A percentile compares a stretch with the other conserved stretches of the same genome.
These are phyloP conservation scores for Caenorhabditis sp. DNA, from an alignment of 2,888 invertebrate species.

Conservation along the genomic window DNA sequence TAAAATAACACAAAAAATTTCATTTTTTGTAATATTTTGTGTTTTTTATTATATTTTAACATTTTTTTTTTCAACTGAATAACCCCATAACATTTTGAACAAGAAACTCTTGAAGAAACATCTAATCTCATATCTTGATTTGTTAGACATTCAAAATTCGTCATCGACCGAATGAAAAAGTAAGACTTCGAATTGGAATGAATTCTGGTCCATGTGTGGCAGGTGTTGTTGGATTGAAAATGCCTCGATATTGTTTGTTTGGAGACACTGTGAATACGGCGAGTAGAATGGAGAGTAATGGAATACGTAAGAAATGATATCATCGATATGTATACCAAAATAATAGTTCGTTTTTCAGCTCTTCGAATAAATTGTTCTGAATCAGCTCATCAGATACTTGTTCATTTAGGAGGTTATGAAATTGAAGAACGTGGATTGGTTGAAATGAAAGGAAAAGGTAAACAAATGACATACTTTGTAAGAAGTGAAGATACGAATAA, in stretches of 20 bases:
- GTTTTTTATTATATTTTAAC: too few species aligned
- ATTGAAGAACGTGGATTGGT: constrained; percentile 72
- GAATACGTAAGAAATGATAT: constrained; percentile 44
- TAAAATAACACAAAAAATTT: too few species aligned
- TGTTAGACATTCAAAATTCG: constrained; percentile 54
- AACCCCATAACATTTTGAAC: too few species aligned
- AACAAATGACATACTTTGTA: constrained; percentile 72
- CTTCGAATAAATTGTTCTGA: constrained; percentile 50
- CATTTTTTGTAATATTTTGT: too few species aligned
- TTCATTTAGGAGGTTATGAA: constrained; percentile 72
- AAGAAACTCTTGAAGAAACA: too few species aligned
- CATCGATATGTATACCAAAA: too few species aligned
- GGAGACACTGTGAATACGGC: constrained; percentile 57
- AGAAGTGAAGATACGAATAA: constrained; percentile 69
- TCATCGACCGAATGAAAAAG: constrained; percentile 47
- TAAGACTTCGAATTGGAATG: constrained; percentile 53
- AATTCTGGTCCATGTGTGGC: constrained; percentile 71
- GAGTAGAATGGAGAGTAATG: constrained; percentile 53
- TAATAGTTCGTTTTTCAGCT: too few species aligned
- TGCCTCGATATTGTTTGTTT: constrained; percentile 53
- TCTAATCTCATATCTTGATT: too few species aligned
- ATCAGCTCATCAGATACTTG: constrained; percentile 66
- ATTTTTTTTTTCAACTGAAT: too few species aligned
- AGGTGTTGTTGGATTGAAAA: constrained; percentile 53
- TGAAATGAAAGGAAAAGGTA: constrained; percentile 73